These are phyloP conservation scores for Dendrocopos noguchii DNA, from an alignment of 2,113 vertebrate genomes.

Conservation along the genomic window DNA sequence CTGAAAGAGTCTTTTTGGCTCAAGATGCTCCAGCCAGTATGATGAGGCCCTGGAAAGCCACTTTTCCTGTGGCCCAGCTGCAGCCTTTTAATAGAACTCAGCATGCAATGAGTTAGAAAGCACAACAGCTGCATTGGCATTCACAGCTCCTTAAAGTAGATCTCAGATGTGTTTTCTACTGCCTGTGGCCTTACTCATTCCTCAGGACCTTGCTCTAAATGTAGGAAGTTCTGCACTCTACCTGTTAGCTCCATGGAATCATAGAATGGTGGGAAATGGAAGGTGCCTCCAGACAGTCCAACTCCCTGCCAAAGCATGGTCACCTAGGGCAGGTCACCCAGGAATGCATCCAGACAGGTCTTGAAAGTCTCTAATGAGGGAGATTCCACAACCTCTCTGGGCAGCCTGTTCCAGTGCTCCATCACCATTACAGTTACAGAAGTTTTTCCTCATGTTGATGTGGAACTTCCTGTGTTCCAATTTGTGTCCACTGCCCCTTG, in stretches of 20 bases:
- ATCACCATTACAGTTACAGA: no score
- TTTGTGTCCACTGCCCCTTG: no score
- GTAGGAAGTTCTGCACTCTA: neutral
- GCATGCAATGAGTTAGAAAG: neutral
- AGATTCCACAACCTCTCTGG: no score
- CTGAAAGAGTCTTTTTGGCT: neutral
- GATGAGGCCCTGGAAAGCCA: neutral
- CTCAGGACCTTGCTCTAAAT: rapidly evolving
- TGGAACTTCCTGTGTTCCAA: no score
- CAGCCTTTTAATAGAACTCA: neutral
- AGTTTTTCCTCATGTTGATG: no score
- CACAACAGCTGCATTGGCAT: neutral
- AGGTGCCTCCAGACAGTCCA: no score
- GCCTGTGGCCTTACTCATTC: neutral
- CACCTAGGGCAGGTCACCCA: no score
- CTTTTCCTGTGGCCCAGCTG: neutral
- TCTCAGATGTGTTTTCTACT: neutral
- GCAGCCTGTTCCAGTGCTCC: no score
- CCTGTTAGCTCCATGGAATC: neutral
- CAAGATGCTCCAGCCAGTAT: neutral
- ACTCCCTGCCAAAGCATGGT: no score
- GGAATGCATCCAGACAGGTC: no score
- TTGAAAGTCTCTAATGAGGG: no score
- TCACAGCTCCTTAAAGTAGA: neutral
- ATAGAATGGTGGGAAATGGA: no score